Conservation (phyloP, 2,113 vertebrate genomes). For the Chroicocephalus ridibundus region DNA sequence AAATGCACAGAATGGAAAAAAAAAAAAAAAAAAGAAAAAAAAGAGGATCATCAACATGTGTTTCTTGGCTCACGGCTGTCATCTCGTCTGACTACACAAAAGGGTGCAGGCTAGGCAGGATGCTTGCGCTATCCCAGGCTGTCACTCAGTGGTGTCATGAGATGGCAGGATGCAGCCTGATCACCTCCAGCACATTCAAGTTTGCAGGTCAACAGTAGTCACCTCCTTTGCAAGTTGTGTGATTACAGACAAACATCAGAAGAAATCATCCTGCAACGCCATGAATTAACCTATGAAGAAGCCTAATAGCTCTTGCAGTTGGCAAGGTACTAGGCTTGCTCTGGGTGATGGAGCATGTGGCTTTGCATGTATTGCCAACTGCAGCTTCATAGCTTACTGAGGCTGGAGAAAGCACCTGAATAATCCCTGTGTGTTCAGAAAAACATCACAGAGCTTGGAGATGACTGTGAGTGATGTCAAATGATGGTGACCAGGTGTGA, state of each 20-base stretch:
- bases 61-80: background rate
- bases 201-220: background rate
- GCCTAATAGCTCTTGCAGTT: background rate
- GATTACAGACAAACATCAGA: background rate
- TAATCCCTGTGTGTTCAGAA: background rate
- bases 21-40: no score
- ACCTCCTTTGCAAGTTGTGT: background rate
- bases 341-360: background rate
- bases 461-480: rapidly evolving
- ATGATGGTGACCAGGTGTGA: background rate
- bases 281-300: background rate
- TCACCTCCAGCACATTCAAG: background rate
- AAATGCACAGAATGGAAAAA: background rate
- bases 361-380: background rate
- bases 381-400: background rate
- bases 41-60: background rate
- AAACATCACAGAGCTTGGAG: background rate
- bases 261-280: background rate
- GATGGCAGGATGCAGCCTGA: background rate
- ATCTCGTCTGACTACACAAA: background rate
- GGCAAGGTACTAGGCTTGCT: background rate
- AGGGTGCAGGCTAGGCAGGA: background rate
- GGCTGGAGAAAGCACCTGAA: background rate
- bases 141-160: background rate
- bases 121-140: background rate